Evolutionary conservation across 2,888 invertebrate genomes (phyloP).

Genomic region (Ennomos quercinarius): DNA sequence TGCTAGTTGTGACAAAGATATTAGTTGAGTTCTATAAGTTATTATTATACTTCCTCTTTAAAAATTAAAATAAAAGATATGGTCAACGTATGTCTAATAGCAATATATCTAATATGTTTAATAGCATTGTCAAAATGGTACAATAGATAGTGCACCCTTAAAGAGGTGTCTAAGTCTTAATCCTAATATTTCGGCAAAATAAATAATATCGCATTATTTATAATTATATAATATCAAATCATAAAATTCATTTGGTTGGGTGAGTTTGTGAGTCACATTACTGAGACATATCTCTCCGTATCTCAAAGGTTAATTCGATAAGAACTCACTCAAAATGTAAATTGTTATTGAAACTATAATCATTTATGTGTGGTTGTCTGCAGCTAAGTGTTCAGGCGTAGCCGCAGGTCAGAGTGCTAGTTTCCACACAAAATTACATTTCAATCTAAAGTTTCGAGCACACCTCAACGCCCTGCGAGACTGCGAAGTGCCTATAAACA

Average conservation of each 20-base stretch:
- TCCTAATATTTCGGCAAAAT: no score
- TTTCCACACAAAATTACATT: constrained; percentile 69
- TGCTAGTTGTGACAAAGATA: constrained; percentile 19
- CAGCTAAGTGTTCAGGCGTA: constrained; percentile 50
- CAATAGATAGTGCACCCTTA: no score
- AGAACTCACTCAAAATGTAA: constrained; percentile 35
- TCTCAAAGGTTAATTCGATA: constrained; percentile 32
- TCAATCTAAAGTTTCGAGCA: constrained; percentile 53
- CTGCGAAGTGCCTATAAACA: background rate
- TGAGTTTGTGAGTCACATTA: no score
- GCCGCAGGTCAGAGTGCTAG: constrained; percentile 58
- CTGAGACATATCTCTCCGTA: constrained; percentile 22
- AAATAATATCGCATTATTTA: no score
- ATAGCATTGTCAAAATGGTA: no score
- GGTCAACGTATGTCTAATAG: no score
- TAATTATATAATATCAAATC: no score
- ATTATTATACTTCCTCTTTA: no score
- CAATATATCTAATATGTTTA: no score
- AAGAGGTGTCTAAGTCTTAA: no score
- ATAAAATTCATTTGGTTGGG: background rate
- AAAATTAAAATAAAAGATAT: no score
- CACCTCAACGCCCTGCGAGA: background rate
- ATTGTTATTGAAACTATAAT: constrained; percentile 38
- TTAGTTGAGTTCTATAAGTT: constrained; percentile 3
- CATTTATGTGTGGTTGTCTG: constrained; percentile 39